phyloP scores from a whole-genome alignment of 2,113 vertebrate genomes.

The Bungarus multicinctus region DNA sequence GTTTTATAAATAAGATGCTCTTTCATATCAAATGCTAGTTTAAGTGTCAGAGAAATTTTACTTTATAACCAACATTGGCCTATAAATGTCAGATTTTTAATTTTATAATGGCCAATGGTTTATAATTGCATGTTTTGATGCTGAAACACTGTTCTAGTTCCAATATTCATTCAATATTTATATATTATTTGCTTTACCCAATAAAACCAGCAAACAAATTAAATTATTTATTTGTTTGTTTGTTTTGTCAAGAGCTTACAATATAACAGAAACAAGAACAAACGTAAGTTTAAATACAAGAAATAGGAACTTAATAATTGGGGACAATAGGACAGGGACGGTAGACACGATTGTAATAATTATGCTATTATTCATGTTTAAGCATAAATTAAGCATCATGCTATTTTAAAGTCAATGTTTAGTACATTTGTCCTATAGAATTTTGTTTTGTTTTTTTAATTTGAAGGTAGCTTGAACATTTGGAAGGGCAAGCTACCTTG shows the following conservation, averaged over 20 bases:
- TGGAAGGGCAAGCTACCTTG: neutral
- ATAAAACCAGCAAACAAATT: neutral
- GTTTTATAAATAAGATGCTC: neutral
- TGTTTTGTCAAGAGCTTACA: too few species aligned
- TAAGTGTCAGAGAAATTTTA: neutral
- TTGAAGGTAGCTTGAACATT: neutral
- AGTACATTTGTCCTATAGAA: neutral
- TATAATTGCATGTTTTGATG: neutral
- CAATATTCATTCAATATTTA: neutral
- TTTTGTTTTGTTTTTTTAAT: neutral
- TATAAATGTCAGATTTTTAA: neutral
- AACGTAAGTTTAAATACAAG: too few species aligned
- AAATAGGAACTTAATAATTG: too few species aligned
- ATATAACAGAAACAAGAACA: too few species aligned
- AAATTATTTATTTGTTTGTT: neutral
- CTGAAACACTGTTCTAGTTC: neutral
- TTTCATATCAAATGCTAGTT: neutral
- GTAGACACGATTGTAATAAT: too few species aligned
- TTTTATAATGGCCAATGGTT: neutral
- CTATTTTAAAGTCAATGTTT: neutral
- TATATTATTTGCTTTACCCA: neutral
- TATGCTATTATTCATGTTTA: neutral
- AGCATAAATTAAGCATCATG: neutral
- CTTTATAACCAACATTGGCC: neutral
- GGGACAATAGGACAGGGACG: too few species aligned